Evolutionary conservation across 2,888 invertebrate species (phyloP).

Genomic region (Nomada lathburiana): DNA sequence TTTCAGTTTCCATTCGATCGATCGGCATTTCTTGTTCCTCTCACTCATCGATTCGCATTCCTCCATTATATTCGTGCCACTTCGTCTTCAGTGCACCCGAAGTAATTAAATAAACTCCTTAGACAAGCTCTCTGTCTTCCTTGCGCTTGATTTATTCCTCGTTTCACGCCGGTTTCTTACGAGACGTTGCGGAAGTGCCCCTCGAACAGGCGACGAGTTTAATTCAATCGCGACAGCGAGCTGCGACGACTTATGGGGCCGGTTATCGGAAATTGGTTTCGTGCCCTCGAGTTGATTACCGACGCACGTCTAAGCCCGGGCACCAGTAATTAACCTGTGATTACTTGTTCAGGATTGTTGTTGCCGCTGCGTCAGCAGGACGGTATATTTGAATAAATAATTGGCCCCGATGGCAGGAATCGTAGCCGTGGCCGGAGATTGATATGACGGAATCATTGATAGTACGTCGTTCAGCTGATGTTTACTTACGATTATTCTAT

Average conservation of each 20-base stretch:
- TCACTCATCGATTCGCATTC: neutral
- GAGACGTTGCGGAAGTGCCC: constrained; percentile 9
- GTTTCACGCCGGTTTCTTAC: neutral
- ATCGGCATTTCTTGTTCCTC: neutral
- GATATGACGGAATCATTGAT: neutral
- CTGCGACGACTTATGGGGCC: constrained; percentile 13
- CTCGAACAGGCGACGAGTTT: constrained; percentile 9
- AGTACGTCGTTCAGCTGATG: neutral
- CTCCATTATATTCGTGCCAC: neutral
- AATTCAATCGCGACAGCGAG: constrained; percentile 35
- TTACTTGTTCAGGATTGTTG: constrained; percentile 32
- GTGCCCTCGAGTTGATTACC: constrained; percentile 24
- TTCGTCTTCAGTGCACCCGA: neutral
- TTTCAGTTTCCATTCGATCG: neutral
- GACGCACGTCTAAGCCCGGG: constrained; percentile 14
- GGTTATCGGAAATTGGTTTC: constrained; percentile 52
- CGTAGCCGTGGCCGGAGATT: neutral
- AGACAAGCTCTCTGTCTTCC: neutral
- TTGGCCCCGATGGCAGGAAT: neutral
- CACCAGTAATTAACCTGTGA: constrained; percentile 43
- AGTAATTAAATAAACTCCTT: too few species aligned
- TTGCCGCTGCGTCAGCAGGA: neutral
- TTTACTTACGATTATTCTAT: too few species aligned
- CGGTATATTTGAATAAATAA: neutral
- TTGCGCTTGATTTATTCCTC: neutral